Conservation (phyloP, 2,797 vertebrate species). For the Merluccius polli region DNA sequence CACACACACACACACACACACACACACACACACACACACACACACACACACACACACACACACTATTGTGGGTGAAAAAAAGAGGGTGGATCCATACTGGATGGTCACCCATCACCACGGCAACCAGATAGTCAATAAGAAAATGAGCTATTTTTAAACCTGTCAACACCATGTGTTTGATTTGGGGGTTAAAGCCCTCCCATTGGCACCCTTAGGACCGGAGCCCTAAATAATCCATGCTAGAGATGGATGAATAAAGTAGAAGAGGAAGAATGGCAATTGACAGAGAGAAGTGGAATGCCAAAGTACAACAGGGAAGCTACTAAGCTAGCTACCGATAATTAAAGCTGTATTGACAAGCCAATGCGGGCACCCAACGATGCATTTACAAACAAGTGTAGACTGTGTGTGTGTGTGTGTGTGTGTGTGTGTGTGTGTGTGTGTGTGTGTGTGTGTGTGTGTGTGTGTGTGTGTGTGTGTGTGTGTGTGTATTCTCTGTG, state of each 20-base stretch:
- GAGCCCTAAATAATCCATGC: not conserved
- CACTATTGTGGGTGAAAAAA: not conserved
- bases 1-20: too few relatives aligned
- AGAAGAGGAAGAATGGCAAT: not conserved
- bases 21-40: too few relatives aligned
- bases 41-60: slow-evolving; percentile 8
- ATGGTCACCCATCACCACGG: slow-evolving; percentile 26
- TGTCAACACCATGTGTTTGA: slow-evolving; percentile 49
- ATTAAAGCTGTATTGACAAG: not conserved
- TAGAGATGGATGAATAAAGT: not conserved
- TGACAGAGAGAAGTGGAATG: not conserved
- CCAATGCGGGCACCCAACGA: not conserved
- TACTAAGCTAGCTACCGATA: too few relatives aligned
- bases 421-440: not conserved
- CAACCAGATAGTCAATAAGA: slow-evolving; percentile 52
- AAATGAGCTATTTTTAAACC: slow-evolving; percentile 42
- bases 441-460: too few relatives aligned
- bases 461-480: too few relatives aligned
- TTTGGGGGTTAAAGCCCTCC: slow-evolving; percentile 60
- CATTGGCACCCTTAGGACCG: not conserved
- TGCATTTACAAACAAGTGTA: not conserved
- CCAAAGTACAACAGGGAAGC: not conserved
- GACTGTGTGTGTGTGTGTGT: not conserved
- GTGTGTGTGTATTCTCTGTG: too few relatives aligned
- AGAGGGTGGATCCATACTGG: not conserved